phyloP scores from a whole-genome alignment of 2,113 vertebrate species.

The Myotis davidii region DNA sequence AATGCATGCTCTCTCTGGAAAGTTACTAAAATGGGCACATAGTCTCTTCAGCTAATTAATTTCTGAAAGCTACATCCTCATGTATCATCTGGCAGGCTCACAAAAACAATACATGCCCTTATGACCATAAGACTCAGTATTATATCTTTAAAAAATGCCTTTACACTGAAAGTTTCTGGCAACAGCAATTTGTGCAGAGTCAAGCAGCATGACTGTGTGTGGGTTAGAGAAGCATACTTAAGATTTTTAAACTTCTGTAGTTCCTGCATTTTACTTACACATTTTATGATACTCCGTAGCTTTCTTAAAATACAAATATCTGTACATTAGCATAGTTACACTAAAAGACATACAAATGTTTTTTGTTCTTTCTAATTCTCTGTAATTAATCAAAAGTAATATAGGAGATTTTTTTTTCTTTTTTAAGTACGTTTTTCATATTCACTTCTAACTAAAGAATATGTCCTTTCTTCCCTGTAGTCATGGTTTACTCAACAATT shows the following conservation, averaged over 20 bases:
- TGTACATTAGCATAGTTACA: not conserved
- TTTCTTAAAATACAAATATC: not conserved
- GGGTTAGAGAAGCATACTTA: not conserved
- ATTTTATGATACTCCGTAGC: not conserved
- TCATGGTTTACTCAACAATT: not conserved
- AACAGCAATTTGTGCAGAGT: not conserved
- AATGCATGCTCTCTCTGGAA: not conserved
- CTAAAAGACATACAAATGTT: not conserved
- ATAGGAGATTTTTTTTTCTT: not conserved
- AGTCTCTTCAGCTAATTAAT: slow-evolving; percentile 62
- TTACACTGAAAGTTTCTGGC: slow-evolving; percentile 29
- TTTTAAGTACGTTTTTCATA: not conserved
- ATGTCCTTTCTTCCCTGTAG: not conserved
- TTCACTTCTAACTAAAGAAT: not conserved
- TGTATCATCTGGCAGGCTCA: slow-evolving; percentile 60
- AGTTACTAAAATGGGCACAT: slow-evolving; percentile 46
- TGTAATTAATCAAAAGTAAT: not conserved
- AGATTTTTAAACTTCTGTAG: not conserved
- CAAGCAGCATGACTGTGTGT: not conserved
- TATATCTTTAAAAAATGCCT: slow-evolving; percentile 10
- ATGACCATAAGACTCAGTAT: not conserved
- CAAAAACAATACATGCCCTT: slow-evolving; percentile 49
- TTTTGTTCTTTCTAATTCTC: not conserved
- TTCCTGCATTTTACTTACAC: not conserved
- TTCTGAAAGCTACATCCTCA: slow-evolving; percentile 53